Conservation (phyloP, 2,888 invertebrate species). For the Lepidocyrtinus sp. region DNA sequence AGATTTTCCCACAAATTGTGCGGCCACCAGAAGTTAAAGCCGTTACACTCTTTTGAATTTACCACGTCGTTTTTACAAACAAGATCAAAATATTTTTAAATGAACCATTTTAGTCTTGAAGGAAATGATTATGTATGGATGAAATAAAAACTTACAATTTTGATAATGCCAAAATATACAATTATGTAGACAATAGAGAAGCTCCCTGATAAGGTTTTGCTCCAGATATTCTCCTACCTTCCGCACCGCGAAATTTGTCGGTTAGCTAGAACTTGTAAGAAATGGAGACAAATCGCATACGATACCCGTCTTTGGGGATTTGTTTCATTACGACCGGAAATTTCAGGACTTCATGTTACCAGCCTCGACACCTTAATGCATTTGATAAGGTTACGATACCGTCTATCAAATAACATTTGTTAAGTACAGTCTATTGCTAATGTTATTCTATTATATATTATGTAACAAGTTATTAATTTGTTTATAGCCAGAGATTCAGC, state of each 20-base stretch:
- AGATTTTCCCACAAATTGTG: too few relatives aligned
- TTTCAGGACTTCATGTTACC: constrained; percentile 93
- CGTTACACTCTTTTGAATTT: too few relatives aligned
- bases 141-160: constrained; percentile 3
- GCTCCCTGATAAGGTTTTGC: constrained; percentile 95
- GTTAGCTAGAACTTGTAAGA: constrained; percentile 93
- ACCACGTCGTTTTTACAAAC: too few relatives aligned
- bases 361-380: constrained; percentile 90
- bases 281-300: constrained; percentile 97
- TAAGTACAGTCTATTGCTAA: too few relatives aligned
- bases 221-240: constrained; percentile 95
- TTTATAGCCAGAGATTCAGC: constrained; percentile 85
- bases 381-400: constrained; percentile 83
- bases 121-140: too few relatives aligned
- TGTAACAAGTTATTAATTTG: too few relatives aligned
- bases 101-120: constrained; percentile 44
- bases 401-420: not conserved
- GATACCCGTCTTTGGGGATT: constrained; percentile 96
- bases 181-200: constrained; percentile 91
- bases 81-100: too few relatives aligned
- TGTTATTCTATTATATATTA: too few relatives aligned
- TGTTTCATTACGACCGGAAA: constrained; percentile 96
- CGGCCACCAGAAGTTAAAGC: constrained; percentile 2
- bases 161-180: not conserved
- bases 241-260: constrained; percentile 94